These are phyloP conservation scores for Ciconia maguari DNA, from an alignment of 2,113 vertebrate genomes.

Conservation along the genomic window DNA sequence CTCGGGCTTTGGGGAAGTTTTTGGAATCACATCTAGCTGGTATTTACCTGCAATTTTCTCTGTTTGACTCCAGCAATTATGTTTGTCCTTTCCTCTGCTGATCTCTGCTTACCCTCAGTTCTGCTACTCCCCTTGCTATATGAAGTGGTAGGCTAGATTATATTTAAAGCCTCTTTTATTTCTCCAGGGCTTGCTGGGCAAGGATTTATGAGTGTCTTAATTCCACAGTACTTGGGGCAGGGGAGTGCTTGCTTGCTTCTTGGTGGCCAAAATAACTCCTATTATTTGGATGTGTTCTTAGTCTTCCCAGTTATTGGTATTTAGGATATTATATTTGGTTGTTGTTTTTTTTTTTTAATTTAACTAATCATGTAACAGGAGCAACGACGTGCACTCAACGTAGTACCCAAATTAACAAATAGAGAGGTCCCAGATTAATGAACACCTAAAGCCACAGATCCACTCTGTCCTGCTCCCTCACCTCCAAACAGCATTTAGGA, in stretches of 20 bases:
- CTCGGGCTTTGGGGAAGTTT: neutral
- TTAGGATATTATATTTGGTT: neutral
- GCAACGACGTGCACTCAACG: accelerated
- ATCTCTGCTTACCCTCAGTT: neutral
- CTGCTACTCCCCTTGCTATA: neutral
- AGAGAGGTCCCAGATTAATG: neutral
- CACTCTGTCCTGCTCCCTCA: neutral
- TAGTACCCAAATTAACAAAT: neutral
- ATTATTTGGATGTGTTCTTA: neutral
- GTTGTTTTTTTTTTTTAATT: too few species aligned
- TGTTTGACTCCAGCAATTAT: conserved; percentile 41
- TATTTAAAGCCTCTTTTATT: conserved; percentile 55
- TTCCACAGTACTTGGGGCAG: neutral
- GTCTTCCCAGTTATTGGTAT: neutral
- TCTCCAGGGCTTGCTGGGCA: conserved; percentile 49
- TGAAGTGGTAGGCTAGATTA: neutral
- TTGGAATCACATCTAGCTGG: neutral
- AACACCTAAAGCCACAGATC: neutral
- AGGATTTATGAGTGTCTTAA: conserved; percentile 46
- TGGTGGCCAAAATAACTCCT: neutral
- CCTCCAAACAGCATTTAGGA: neutral
- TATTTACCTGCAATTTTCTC: conserved; percentile 47
- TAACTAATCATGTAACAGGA: neutral
- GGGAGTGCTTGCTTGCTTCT: neutral
- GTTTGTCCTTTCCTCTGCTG: conserved; percentile 43